Conservation (phyloP, 23 tunicate genomes). For the Styela clava region DNA sequence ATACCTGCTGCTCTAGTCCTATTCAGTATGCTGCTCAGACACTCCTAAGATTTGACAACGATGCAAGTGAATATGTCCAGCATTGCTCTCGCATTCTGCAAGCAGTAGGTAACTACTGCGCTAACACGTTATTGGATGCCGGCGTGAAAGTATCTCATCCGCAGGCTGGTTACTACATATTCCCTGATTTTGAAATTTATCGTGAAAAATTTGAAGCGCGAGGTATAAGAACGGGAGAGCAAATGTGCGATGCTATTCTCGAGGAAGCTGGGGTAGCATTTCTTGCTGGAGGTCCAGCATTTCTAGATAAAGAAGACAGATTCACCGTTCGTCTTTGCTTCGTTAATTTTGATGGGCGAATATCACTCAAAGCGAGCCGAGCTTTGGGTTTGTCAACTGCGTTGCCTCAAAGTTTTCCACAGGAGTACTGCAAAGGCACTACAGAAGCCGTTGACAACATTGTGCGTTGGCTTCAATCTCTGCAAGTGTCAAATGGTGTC, state of each 20-base stretch:
- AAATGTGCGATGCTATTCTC: conserved; percentile 70
- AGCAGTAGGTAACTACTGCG: conserved; percentile 63
- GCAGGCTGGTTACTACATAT: conserved; percentile 79
- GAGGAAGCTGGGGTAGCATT: conserved; percentile 72
- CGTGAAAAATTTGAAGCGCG: conserved; percentile 33
- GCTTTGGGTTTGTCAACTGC: conserved; percentile 36
- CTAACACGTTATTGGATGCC: conserved; percentile 23
- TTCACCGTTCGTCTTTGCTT: conserved; percentile 90
- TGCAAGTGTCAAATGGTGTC: neutral
- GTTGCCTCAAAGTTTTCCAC: conserved; percentile 60
- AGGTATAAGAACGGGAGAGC: conserved; percentile 63
- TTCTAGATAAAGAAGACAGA: conserved; percentile 40
- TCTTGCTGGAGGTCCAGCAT: conserved; percentile 96
- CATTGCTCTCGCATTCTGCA: conserved; percentile 71
- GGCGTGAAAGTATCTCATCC: conserved; percentile 70
- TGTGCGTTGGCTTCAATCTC: conserved; percentile 5
- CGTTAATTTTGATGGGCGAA: conserved; percentile 80
- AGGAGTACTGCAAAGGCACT: conserved; percentile 31
- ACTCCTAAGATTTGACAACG: conserved; percentile 48
- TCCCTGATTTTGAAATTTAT: conserved; percentile 86
- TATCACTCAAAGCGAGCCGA: conserved; percentile 57
- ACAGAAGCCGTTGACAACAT: conserved; percentile 4
- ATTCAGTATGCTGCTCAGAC: conserved; percentile 61
- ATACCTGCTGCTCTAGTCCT: conserved; percentile 68
- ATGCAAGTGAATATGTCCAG: conserved; percentile 28